These are phyloP conservation scores for Notoglanidium macrostoma DNA, from an alignment of 2,797 vertebrate species.

Conservation along the genomic window DNA sequence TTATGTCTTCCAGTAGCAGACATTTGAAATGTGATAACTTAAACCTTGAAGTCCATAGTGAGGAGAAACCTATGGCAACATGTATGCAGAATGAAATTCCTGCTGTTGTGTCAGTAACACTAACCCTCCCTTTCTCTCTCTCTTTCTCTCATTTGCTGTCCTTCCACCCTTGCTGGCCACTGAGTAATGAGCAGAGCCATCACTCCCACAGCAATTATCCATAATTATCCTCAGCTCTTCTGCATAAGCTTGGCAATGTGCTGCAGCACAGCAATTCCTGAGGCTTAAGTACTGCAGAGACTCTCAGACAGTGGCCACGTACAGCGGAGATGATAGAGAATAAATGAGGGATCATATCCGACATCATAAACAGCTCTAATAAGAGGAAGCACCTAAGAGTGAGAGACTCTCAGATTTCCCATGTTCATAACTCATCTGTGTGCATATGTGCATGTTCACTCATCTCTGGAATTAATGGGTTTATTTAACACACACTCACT, in stretches of 20 bases:
- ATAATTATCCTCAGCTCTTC: conserved; percentile 52
- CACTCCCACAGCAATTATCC: conserved; percentile 53
- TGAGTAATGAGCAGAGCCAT: conserved; percentile 35
- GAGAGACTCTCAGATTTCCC: background rate
- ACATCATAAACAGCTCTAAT: conserved; percentile 17
- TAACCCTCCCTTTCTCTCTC: background rate
- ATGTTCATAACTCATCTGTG: background rate
- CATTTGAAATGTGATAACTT: background rate
- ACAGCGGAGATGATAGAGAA: conserved; percentile 13
- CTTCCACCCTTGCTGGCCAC: conserved; percentile 10
- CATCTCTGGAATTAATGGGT: background rate
- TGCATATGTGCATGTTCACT: background rate
- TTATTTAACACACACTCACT: too few species aligned
- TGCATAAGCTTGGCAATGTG: conserved; percentile 20
- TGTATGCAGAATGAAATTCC: background rate
- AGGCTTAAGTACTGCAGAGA: conserved; percentile 26
- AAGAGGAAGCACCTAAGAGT: background rate
- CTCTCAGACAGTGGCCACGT: conserved; percentile 20
- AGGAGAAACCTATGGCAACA: background rate
- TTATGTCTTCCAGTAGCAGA: background rate
- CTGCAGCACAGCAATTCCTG: conserved; percentile 11
- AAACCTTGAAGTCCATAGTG: background rate
- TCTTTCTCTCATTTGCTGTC: conserved; percentile 1
- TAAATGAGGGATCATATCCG: conserved; percentile 18
- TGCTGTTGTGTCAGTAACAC: background rate